Evolutionary conservation across 2,113 vertebrate genomes (phyloP).

Genomic region (Rhineura floridana): DNA sequence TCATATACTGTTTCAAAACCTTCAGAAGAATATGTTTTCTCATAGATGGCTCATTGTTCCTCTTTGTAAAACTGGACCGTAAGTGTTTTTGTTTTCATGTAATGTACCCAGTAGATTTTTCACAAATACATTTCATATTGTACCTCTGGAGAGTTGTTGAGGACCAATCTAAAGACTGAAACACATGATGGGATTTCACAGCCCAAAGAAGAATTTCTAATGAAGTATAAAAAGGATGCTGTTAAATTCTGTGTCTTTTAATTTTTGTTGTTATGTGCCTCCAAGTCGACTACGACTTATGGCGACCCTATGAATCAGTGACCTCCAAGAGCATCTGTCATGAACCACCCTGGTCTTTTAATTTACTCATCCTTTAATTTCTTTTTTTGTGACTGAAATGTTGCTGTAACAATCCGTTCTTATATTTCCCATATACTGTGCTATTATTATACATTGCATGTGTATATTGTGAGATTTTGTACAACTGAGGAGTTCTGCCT

Average conservation of each 20-base stretch:
- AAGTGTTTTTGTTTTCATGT: conserved; percentile 28
- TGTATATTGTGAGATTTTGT: conserved; percentile 53
- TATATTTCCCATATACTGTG: conserved; percentile 51
- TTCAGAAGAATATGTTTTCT: neutral
- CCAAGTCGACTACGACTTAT: too few relatives aligned
- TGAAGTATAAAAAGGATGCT: neutral
- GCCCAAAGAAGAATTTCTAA: neutral
- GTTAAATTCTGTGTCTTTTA: too few relatives aligned
- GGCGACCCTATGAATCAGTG: too few relatives aligned
- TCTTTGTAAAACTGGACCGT: conserved; percentile 13
- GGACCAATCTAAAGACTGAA: neutral
- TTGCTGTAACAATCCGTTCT: neutral
- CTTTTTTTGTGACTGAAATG: neutral
- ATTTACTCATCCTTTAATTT: conserved; percentile 41
- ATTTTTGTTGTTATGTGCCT: too few relatives aligned
- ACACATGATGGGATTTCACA: conserved; percentile 8
- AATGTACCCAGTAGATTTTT: conserved; percentile 26
- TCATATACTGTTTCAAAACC: neutral
- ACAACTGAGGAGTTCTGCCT: conserved; percentile 43
- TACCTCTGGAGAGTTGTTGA: neutral
- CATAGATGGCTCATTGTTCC: neutral
- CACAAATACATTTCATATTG: conserved; percentile 25
- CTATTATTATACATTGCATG: conserved; percentile 48
- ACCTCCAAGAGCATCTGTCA: too few relatives aligned
- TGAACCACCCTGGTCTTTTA: conserved; percentile 31